Conservation (phyloP, 1,140 invertebrate genomes). For the Bicyclus anynana region DNA sequence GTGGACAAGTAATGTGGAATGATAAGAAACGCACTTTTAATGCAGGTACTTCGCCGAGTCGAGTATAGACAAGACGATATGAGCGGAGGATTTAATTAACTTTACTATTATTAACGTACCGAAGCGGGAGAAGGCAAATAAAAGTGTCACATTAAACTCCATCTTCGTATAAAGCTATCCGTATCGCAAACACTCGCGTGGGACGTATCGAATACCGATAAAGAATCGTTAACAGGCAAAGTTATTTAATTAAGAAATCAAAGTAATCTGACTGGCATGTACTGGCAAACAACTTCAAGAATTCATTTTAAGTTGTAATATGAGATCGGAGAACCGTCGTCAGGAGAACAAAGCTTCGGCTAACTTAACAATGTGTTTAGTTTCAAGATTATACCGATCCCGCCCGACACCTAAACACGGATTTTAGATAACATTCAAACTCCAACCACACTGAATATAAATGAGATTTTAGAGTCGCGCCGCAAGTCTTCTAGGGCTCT, state of each 20-base stretch:
- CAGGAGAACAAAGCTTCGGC: slow-evolving; percentile 58
- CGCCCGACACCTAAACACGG: slow-evolving; percentile 74
- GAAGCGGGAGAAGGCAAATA: background rate
- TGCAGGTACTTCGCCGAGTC: background rate
- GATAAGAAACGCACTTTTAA: slow-evolving; percentile 16
- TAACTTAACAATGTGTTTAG: slow-evolving; percentile 73
- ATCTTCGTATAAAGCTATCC: background rate
- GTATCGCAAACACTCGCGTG: background rate
- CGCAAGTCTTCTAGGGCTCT: slow-evolving; percentile 52
- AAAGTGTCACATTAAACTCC: background rate
- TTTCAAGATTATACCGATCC: slow-evolving; percentile 73
- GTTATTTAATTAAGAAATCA: slow-evolving; percentile 16
- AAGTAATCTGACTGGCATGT: slow-evolving; percentile 10
- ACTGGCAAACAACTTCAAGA: slow-evolving; percentile 26
- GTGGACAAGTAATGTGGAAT: slow-evolving; percentile 11
- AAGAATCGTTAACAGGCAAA: background rate
- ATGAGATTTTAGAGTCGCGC: slow-evolving; percentile 69
- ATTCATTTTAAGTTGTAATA: slow-evolving; percentile 36
- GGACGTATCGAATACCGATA: background rate
- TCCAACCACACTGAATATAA: slow-evolving; percentile 73
- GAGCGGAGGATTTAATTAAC: slow-evolving; percentile 10
- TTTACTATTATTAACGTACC: slow-evolving; percentile 1
- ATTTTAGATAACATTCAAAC: slow-evolving; percentile 77
- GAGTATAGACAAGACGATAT: background rate
- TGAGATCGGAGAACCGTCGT: slow-evolving; percentile 33